phyloP scores from a whole-genome alignment of 2,888 invertebrate species.

The Melinopterus prodromus region DNA sequence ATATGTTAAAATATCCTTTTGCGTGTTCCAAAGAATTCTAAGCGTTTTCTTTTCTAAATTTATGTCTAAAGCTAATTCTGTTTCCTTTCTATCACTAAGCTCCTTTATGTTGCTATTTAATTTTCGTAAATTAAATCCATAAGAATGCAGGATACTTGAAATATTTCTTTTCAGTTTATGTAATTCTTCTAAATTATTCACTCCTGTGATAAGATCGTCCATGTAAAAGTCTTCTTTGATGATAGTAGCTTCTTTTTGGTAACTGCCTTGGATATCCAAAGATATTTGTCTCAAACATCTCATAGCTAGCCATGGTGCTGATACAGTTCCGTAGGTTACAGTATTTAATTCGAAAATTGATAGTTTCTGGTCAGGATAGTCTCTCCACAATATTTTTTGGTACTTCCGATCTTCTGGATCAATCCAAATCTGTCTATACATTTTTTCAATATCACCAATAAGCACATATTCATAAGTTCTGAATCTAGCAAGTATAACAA shows the following conservation, averaged over 20 bases:
- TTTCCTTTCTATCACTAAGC: background rate
- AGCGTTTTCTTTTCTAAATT: constrained; percentile 8
- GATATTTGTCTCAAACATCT: constrained; percentile 20
- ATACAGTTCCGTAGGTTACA: constrained; percentile 22
- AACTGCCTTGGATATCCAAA: background rate
- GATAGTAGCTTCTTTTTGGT: constrained; percentile 13
- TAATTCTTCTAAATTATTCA: background rate
- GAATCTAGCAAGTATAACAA: background rate
- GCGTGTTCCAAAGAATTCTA: constrained; percentile 9
- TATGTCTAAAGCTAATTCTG: background rate
- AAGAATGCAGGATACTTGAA: background rate
- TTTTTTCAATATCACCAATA: background rate
- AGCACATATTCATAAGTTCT: background rate
- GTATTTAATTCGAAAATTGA: background rate
- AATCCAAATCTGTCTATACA: background rate
- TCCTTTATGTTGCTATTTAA: background rate
- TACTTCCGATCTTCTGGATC: background rate
- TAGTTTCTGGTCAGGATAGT: background rate
- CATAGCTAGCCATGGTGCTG: constrained; percentile 26
- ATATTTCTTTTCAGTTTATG: background rate
- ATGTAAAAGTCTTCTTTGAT: constrained; percentile 29
- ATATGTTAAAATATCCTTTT: constrained; percentile 16
- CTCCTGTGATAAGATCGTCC: constrained; percentile 28
- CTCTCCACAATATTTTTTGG: background rate
- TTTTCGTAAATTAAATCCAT: constrained; percentile 23